Percentiles rank a stretch among this genome's conserved stretches.
Evolutionary conservation across 2,797 vertebrate genomes (phyloP).

Genomic region (Spinus olivaceus): DNA sequence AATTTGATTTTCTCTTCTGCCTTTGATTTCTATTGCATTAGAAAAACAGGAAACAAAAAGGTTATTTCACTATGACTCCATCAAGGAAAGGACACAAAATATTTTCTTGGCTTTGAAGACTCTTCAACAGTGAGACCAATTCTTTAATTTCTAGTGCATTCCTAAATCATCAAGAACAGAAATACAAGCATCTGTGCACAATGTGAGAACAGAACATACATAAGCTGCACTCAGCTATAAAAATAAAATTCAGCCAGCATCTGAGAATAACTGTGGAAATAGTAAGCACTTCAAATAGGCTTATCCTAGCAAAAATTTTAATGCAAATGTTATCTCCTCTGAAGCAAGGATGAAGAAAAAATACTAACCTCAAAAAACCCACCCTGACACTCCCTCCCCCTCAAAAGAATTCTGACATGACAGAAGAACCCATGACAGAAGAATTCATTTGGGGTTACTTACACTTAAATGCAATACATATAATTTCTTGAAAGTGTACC

Average conservation of each 20-base stretch:
- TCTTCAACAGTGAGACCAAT: not conserved
- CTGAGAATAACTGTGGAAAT: not conserved
- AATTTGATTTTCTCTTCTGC: conserved; percentile 13
- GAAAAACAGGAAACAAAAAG: conserved; percentile 26
- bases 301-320: not conserved
- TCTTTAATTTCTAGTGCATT: not conserved
- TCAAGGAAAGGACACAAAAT: not conserved
- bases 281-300: not conserved
- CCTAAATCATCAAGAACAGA: not conserved
- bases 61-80: not conserved
- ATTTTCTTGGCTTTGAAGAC: conserved; percentile 37
- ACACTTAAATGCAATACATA: not conserved
- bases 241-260: not conserved
- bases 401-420: not conserved
- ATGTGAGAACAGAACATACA: conserved; percentile 7
- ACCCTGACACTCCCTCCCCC: fast-evolving
- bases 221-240: not conserved
- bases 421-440: not conserved
- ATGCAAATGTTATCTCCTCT: not conserved
- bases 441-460: not conserved
- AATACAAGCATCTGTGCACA: not conserved
- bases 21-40: conserved; percentile 42
- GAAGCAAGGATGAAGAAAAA: not conserved
- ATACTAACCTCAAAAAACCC: not conserved
- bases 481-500: not conserved